Conservation (phyloP, 2,113 vertebrate genomes). For the Ariopsis seemanni region DNA sequence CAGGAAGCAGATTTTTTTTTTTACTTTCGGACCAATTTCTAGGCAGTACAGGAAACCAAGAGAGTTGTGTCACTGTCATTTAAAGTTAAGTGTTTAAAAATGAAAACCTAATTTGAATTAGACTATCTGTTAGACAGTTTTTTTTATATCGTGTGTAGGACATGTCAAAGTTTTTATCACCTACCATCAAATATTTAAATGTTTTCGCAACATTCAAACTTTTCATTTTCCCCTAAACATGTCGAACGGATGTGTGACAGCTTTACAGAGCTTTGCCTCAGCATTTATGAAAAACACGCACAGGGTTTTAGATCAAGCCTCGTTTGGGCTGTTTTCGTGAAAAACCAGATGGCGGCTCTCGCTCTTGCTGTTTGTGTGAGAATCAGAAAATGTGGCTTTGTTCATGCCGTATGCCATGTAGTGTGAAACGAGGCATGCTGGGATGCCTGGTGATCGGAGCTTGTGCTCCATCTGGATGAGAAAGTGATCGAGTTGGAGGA, state of each 20-base stretch:
- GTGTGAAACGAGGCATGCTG: constrained; percentile 53
- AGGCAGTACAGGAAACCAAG: neutral
- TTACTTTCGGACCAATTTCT: neutral
- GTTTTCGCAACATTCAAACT: neutral
- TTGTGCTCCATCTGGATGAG: constrained; percentile 44
- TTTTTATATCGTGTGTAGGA: neutral
- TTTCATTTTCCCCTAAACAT: neutral
- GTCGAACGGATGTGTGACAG: neutral
- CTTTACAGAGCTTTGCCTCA: constrained; percentile 5
- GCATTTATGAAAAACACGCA: constrained; percentile 24
- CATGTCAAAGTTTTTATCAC: neutral
- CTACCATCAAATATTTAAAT: neutral
- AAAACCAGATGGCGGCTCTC: constrained; percentile 51
- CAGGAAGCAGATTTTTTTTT: neutral
- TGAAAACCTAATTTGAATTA: neutral
- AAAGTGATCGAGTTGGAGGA: constrained; percentile 15
- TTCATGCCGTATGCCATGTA: constrained; percentile 20
- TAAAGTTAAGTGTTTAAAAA: neutral
- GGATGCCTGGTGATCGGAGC: constrained; percentile 40
- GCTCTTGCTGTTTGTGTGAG: constrained; percentile 43
- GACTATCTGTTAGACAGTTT: neutral
- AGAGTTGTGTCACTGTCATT: neutral
- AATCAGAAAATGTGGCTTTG: constrained; percentile 34
- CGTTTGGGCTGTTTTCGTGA: constrained; percentile 39
- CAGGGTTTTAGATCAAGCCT: constrained; percentile 41